Evolutionary conservation across 2,888 invertebrate genomes (phyloP).

Genomic region (Chrysotoxum bicinctum): DNA sequence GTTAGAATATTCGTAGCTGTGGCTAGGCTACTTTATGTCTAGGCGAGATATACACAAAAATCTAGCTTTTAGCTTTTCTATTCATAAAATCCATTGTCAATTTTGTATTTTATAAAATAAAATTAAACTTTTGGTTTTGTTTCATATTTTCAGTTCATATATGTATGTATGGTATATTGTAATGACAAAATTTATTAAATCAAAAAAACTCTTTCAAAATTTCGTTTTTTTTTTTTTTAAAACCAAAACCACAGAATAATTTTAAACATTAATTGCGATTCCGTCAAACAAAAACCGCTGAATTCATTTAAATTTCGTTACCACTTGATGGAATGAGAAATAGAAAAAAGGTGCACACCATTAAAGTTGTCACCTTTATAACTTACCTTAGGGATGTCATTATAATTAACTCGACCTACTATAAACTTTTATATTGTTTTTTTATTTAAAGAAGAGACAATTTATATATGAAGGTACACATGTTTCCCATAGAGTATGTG

Average conservation of each 20-base stretch:
- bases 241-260: neutral
- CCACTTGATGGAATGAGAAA: neutral
- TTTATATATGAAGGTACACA: slow-evolving; percentile 39
- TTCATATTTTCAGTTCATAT: too few species aligned
- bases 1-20: too few species aligned
- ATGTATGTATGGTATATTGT: too few species aligned
- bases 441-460: neutral
- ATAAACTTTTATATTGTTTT: neutral
- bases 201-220: too few species aligned
- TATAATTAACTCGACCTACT: slow-evolving; percentile 38
- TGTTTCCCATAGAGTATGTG: slow-evolving; percentile 5
- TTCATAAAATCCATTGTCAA: too few species aligned
- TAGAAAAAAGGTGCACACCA: neutral
- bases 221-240: neutral
- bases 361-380: slow-evolving; percentile 30
- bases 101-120: too few species aligned
- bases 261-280: neutral
- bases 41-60: too few species aligned
- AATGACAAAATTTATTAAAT: too few species aligned
- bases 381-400: slow-evolving; percentile 28
- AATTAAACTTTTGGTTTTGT: too few species aligned
- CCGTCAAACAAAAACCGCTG: neutral
- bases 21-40: too few species aligned
- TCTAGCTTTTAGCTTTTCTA: too few species aligned
- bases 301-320: slow-evolving; percentile 7